Percentiles rank a stretch among this genome's conserved stretches.
phyloP scores from a whole-genome alignment of 2,888 invertebrate species.

The Tetragonisca angustula region DNA sequence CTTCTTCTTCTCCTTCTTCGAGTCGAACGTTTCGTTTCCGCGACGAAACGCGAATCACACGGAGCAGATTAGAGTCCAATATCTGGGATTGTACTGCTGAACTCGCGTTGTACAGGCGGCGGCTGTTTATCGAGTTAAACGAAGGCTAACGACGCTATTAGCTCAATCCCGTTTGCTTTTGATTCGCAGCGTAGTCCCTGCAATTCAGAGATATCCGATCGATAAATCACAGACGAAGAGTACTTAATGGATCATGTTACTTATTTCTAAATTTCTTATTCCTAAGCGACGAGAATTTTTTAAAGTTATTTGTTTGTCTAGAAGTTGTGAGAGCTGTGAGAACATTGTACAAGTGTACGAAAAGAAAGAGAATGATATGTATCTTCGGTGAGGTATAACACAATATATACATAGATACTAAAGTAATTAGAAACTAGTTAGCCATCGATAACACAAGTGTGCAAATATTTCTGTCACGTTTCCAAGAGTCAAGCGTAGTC shows the following conservation, averaged over 20 bases:
- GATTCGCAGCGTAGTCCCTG: constrained; percentile 42
- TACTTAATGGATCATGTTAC: neutral
- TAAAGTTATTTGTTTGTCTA: too few relatives aligned
- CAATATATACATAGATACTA: too few relatives aligned
- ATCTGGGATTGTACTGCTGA: neutral
- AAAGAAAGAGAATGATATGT: too few relatives aligned
- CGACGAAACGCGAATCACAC: neutral
- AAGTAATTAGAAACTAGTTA: too few relatives aligned
- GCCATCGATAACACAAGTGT: too few relatives aligned
- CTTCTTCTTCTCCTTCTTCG: too few relatives aligned
- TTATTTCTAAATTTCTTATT: neutral
- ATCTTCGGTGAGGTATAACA: too few relatives aligned
- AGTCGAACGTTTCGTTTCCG: neutral
- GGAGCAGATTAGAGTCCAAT: neutral
- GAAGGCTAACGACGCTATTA: constrained; percentile 27
- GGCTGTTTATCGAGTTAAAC: constrained; percentile 35
- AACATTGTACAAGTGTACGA: too few relatives aligned
- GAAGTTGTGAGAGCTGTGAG: too few relatives aligned
- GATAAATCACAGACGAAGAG: constrained; percentile 18
- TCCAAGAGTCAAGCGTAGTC: too few relatives aligned
- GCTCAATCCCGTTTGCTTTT: constrained; percentile 32
- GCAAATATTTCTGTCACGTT: too few relatives aligned
- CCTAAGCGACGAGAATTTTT: neutral
- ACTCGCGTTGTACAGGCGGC: neutral
- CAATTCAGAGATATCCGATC: constrained; percentile 51